A percentile compares a stretch with the other conserved stretches of the same genome.
phyloP scores from a whole-genome alignment of 2,113 vertebrate genomes.

The Microtus oregoni region DNA sequence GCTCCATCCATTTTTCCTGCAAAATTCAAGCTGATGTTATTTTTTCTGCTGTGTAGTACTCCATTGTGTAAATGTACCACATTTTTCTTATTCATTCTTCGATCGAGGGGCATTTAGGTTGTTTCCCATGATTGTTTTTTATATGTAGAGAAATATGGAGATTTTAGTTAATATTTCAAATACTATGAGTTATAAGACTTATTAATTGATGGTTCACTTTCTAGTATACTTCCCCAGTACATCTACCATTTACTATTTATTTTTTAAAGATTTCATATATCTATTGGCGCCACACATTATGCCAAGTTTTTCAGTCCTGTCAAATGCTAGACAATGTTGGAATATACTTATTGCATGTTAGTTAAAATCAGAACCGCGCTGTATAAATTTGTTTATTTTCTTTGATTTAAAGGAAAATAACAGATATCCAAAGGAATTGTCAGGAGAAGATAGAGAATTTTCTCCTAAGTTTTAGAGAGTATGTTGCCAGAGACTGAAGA shows the following conservation, averaged over 20 bases:
- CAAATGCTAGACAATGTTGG: background rate
- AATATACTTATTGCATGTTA: background rate
- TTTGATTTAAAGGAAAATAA: conserved; percentile 12
- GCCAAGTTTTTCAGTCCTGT: background rate
- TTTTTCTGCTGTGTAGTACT: no score
- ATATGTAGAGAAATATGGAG: background rate
- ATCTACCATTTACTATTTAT: background rate
- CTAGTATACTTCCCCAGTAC: background rate
- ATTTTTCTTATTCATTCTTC: no score
- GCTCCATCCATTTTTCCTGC: no score
- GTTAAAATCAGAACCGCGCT: background rate
- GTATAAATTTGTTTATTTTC: background rate
- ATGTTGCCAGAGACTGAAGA: background rate
- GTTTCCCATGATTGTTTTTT: background rate
- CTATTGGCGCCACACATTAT: background rate
- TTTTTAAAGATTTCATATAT: background rate
- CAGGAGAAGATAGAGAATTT: background rate
- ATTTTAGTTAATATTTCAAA: background rate
- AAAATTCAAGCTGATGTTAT: no score
- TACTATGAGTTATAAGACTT: background rate
- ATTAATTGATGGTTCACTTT: background rate
- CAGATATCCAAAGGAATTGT: background rate
- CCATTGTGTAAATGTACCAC: no score
- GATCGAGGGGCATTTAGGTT: no score
- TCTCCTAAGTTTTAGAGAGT: background rate